Percentiles rank a stretch among this genome's conserved stretches.
These are phyloP conservation scores for Mnemiopsis leidyi DNA, from an alignment of 37 sponge, comb jelly and placozoan species.

Conservation along the genomic window DNA sequence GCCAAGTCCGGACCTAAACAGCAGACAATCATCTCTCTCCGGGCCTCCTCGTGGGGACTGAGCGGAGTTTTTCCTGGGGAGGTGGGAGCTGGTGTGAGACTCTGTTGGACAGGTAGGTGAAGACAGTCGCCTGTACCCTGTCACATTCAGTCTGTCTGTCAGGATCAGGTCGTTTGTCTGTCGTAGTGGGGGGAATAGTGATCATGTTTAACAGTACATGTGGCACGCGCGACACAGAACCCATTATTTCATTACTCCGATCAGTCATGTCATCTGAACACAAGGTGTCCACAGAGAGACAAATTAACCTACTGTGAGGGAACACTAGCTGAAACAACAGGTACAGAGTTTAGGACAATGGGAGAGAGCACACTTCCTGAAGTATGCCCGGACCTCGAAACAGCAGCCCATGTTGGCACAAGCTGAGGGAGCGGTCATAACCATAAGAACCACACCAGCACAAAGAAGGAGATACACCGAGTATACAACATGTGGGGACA, in stretches of 20 bases:
- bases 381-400: background rate
- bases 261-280: background rate
- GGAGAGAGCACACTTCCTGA: background rate
- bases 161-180: background rate
- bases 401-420: background rate
- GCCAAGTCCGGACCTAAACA: background rate
- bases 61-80: background rate
- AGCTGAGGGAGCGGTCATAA: background rate
- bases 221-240: background rate
- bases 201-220: background rate
- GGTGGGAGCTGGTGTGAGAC: too few relatives aligned
- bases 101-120: too few relatives aligned
- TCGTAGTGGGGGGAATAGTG: background rate
- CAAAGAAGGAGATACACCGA: background rate
- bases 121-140: background rate
- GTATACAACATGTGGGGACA: background rate
- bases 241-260: background rate
- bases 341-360: background rate
- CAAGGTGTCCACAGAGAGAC: background rate
- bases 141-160: background rate
- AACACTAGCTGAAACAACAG: background rate
- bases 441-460: background rate
- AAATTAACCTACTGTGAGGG: background rate
- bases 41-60: background rate
- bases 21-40: background rate